Percentiles rank a stretch among this genome's conserved stretches.
These are phyloP conservation scores for Tapera naevia DNA, from an alignment of 2,797 vertebrate genomes.

Conservation along the genomic window DNA sequence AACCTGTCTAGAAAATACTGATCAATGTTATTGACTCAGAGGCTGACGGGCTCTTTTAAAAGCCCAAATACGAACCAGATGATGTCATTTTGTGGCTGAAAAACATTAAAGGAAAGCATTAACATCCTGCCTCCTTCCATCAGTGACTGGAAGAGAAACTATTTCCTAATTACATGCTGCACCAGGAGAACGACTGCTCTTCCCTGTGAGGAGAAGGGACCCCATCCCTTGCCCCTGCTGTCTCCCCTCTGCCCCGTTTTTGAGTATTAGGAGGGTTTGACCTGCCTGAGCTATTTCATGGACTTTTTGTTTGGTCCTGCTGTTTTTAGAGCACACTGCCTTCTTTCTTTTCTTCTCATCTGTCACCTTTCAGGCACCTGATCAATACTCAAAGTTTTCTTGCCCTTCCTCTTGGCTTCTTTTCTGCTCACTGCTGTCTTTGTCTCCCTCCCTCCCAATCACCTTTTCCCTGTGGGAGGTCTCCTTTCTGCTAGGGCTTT, in stretches of 20 bases:
- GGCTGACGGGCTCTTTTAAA: background rate
- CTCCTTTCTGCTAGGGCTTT: background rate
- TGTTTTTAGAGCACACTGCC: background rate
- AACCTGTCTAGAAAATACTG: background rate
- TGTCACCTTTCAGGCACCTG: background rate
- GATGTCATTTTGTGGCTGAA: background rate
- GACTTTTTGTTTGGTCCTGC: background rate
- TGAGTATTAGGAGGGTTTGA: no score
- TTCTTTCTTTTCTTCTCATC: background rate
- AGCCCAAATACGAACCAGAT: background rate
- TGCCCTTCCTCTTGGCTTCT: background rate
- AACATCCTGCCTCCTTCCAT: background rate
- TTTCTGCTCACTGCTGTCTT: background rate
- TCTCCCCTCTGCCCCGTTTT: background rate
- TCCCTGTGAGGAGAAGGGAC: background rate
- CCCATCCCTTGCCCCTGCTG: background rate
- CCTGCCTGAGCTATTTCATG: background rate
- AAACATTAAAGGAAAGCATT: background rate
- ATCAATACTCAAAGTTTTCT: background rate
- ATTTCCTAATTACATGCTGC: background rate
- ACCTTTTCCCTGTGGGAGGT: rapidly evolving
- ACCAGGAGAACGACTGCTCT: background rate
- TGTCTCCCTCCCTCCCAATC: background rate
- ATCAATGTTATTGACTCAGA: background rate
- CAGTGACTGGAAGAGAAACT: background rate